Percentiles rank a stretch among this genome's conserved stretches.
These are phyloP conservation scores for Struthidea cinerea DNA, from an alignment of 2,113 vertebrate genomes.

Conservation along the genomic window DNA sequence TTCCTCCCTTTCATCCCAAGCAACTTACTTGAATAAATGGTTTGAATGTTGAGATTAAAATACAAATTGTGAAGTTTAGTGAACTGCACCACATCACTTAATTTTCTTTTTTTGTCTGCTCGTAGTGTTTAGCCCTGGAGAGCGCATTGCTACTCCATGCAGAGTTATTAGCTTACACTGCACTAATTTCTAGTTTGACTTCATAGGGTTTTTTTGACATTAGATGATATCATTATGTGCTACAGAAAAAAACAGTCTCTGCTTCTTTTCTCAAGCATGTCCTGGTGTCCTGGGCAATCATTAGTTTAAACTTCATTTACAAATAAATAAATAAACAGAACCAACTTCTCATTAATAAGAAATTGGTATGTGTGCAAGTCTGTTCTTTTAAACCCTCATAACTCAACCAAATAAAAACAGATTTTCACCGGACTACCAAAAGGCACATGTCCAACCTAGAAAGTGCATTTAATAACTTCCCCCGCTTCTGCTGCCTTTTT, in stretches of 20 bases:
- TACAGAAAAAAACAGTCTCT: background rate
- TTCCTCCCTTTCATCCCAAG: background rate
- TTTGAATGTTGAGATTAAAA: background rate
- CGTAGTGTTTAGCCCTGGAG: background rate
- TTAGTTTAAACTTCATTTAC: conserved; percentile 9
- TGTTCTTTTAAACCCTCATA: conserved; percentile 29
- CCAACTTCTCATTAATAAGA: background rate
- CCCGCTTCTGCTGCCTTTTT: background rate
- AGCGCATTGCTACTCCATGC: background rate
- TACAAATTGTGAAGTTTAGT: background rate
- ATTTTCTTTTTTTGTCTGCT: background rate
- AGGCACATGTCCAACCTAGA: conserved; percentile 34
- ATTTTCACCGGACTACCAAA: conserved; percentile 9
- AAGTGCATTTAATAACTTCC: conserved; percentile 40
- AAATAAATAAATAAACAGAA: conserved; percentile 24
- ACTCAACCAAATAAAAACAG: conserved; percentile 35
- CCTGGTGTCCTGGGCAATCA: background rate
- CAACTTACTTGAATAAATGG: background rate
- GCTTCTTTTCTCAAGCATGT: background rate
- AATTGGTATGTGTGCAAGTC: background rate
- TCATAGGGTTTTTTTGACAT: background rate
- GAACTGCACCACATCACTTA: background rate
- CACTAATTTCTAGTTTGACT: background rate
- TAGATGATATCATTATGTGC: background rate
- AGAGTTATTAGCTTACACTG: background rate